Conservation (phyloP, 2,888 invertebrate species). For the Buathra laborator region DNA sequence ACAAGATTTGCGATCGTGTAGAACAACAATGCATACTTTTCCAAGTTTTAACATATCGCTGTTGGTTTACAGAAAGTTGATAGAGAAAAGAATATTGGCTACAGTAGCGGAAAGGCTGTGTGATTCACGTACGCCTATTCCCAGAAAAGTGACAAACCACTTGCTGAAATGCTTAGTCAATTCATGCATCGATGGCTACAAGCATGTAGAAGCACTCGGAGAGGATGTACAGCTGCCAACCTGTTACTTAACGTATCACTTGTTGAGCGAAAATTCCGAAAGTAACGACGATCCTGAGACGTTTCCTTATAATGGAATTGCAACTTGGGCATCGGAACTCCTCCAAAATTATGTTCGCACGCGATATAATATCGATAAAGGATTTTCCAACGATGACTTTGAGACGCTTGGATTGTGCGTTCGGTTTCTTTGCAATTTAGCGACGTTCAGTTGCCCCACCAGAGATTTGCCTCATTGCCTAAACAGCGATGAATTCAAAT, state of each 20-base stretch:
- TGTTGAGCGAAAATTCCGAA: neutral
- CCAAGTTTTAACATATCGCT: neutral
- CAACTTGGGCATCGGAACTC: constrained; percentile 75
- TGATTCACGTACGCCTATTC: constrained; percentile 63
- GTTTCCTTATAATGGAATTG: constrained; percentile 79
- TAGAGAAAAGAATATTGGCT: constrained; percentile 72
- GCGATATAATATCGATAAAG: constrained; percentile 10
- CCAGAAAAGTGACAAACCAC: constrained; percentile 73
- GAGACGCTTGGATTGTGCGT: constrained; percentile 77
- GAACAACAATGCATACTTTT: constrained; percentile 11
- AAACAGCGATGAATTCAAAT: constrained; percentile 72
- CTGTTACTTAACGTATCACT: constrained; percentile 28
- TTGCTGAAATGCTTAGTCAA: constrained; percentile 81
- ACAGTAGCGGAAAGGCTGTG: constrained; percentile 77
- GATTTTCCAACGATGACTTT: constrained; percentile 68
- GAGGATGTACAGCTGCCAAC: constrained; percentile 6
- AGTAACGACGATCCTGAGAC: constrained; percentile 1
- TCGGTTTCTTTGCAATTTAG: constrained; percentile 81
- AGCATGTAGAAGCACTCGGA: constrained; percentile 66
- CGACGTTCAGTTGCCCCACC: constrained; percentile 74
- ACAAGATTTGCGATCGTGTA: neutral
- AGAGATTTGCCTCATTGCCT: constrained; percentile 71
- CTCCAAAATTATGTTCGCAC: constrained; percentile 62
- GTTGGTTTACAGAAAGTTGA: constrained; percentile 71
- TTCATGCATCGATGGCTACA: constrained; percentile 78